phyloP scores from a whole-genome alignment of 2,888 invertebrate genomes.

The Agonum fuliginosum region DNA sequence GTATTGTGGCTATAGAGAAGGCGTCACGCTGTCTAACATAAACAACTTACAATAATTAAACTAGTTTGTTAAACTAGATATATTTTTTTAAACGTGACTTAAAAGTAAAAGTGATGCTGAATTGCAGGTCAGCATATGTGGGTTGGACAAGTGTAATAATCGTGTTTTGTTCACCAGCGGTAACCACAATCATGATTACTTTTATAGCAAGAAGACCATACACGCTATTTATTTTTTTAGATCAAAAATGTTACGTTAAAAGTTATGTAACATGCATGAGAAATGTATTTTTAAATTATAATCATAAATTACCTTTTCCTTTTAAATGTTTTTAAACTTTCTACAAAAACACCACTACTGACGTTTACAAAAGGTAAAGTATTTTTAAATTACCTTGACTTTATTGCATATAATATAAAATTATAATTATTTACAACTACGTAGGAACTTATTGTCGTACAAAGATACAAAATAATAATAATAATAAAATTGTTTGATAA shows the following conservation, averaged over 20 bases:
- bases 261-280: neutral
- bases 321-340: neutral
- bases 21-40: constrained; percentile 35
- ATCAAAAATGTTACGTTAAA: neutral
- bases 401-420: neutral
- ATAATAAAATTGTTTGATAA: too few relatives aligned
- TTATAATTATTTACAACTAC: too few relatives aligned
- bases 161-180: constrained; percentile 7
- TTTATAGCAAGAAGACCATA: too few relatives aligned
- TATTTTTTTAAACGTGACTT: constrained; percentile 36
- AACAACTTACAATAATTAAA: constrained; percentile 28
- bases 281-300: neutral
- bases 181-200: neutral
- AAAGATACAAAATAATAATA: too few relatives aligned
- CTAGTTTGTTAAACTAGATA: constrained; percentile 15
- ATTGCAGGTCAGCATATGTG: constrained; percentile 30
- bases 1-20: constrained; percentile 7
- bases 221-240: neutral
- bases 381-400: neutral
- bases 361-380: too few relatives aligned
- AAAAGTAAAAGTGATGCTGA: constrained; percentile 39
- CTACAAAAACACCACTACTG: too few relatives aligned
- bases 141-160: constrained; percentile 21
- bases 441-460: too few relatives aligned
- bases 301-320: neutral